Conservation (phyloP, 2,113 vertebrate species). For the Ahaetulla prasina region DNA sequence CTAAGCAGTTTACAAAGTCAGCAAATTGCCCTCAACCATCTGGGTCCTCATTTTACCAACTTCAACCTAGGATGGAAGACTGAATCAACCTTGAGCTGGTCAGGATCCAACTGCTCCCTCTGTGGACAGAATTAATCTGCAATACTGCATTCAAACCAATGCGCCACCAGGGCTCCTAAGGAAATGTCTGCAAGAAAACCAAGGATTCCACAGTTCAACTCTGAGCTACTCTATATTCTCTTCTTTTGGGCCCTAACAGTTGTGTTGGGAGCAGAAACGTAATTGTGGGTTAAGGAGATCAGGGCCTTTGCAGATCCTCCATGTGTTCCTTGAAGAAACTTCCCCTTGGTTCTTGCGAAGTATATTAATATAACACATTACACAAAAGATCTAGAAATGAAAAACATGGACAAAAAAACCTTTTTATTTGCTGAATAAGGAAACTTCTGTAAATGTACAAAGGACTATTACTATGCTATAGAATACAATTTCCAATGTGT, state of each 20-base stretch:
- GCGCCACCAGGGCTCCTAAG: background rate
- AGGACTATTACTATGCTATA: slow-evolving; percentile 68
- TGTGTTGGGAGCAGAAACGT: background rate
- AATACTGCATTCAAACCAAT: no score
- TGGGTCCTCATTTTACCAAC: no score
- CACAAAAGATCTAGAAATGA: slow-evolving; percentile 25
- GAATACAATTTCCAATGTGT: slow-evolving; percentile 71
- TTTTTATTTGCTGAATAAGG: slow-evolving; percentile 73
- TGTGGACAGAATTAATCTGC: no score
- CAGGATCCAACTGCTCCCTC: no score
- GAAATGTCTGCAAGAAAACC: background rate
- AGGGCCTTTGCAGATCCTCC: background rate
- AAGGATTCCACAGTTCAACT: background rate
- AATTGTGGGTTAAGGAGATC: background rate
- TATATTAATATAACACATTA: background rate
- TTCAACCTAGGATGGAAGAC: no score
- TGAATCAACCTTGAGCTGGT: no score
- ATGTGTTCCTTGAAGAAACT: background rate
- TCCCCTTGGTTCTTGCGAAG: background rate
- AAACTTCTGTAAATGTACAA: slow-evolving; percentile 68
- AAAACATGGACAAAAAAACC: slow-evolving; percentile 46
- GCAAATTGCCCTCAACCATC: no score
- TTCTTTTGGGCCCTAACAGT: background rate
- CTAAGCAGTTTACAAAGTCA: no score
- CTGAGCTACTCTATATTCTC: background rate